Conservation (phyloP, 2,797 vertebrate genomes). For the Enteromius thamalakanensis region DNA sequence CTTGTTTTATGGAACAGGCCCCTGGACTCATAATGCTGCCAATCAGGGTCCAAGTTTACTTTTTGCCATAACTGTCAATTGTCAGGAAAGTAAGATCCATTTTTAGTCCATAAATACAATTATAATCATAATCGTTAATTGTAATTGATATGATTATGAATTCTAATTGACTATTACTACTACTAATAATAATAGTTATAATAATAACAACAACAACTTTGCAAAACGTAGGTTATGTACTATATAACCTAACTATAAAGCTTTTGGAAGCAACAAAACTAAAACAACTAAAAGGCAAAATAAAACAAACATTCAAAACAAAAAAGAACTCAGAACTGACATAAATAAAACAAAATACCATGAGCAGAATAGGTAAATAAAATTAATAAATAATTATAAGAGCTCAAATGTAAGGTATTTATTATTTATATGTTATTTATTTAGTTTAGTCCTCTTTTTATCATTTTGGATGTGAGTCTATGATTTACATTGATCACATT, state of each 20-base stretch:
- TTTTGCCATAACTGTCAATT: not conserved
- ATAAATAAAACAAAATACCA: not conserved
- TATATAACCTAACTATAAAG: too few relatives aligned
- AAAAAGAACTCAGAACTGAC: not conserved
- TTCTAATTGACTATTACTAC: not conserved
- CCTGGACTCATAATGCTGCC: constrained; percentile 1
- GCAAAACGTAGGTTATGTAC: not conserved
- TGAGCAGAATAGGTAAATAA: not conserved
- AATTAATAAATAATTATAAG: not conserved
- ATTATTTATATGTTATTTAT: not conserved
- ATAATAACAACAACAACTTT: not conserved
- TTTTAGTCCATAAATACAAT: not conserved
- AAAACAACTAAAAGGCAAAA: too few relatives aligned
- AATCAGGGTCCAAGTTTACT: not conserved
- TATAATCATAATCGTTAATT: not conserved
- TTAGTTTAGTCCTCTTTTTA: not conserved
- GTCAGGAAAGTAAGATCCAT: not conserved
- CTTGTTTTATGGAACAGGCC: not conserved
- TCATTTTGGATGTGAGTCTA: not conserved
- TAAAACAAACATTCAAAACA: not conserved
- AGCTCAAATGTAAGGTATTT: too few relatives aligned
- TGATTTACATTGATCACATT: not conserved
- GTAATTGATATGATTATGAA: not conserved
- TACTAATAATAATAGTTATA: not conserved
- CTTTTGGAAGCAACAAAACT: too few relatives aligned